phyloP scores from a whole-genome alignment of 2,113 vertebrate genomes.

The Caranx melampygus region DNA sequence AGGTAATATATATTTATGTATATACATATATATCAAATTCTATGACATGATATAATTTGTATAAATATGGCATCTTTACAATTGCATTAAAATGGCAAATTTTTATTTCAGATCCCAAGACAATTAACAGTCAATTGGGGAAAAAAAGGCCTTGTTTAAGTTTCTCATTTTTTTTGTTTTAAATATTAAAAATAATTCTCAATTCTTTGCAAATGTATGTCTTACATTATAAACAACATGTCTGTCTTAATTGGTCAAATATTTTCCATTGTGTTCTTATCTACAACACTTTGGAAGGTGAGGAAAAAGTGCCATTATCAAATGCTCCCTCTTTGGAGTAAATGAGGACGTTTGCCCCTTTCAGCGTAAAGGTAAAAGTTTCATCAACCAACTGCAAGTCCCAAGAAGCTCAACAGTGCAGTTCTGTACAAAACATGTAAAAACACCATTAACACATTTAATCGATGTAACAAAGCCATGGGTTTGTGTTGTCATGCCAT shows the following conservation, averaged over 20 bases:
- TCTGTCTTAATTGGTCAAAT: conserved; percentile 76
- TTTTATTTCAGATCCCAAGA: conserved; percentile 77
- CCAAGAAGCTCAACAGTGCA: conserved; percentile 52
- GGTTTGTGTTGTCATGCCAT: conserved; percentile 57
- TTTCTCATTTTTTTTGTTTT: conserved; percentile 85
- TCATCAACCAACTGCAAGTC: conserved; percentile 43
- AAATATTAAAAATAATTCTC: conserved; percentile 98
- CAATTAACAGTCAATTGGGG: conserved; percentile 81
- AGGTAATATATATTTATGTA: conserved; percentile 88
- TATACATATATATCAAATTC: conserved; percentile 78
- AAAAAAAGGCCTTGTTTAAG: conserved; percentile 88
- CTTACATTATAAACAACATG: conserved; percentile 95
- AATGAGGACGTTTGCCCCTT: conserved; percentile 49
- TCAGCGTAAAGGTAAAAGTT: conserved; percentile 64
- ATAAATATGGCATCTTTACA: conserved; percentile 93
- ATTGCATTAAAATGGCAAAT: conserved; percentile 80
- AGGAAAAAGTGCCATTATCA: conserved; percentile 82
- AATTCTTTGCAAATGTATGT: conserved; percentile 94
- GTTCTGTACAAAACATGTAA: conserved; percentile 70
- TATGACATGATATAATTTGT: conserved; percentile 82
- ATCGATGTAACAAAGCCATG: conserved; percentile 57
- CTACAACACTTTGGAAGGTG: conserved; percentile 85
- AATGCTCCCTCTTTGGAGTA: conserved; percentile 62
- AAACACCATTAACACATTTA: conserved; percentile 62
- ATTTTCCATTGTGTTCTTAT: conserved; percentile 81